phyloP scores from a whole-genome alignment of 92 coral and sea anemone species.

The Anthopleura xanthogrammica region DNA sequence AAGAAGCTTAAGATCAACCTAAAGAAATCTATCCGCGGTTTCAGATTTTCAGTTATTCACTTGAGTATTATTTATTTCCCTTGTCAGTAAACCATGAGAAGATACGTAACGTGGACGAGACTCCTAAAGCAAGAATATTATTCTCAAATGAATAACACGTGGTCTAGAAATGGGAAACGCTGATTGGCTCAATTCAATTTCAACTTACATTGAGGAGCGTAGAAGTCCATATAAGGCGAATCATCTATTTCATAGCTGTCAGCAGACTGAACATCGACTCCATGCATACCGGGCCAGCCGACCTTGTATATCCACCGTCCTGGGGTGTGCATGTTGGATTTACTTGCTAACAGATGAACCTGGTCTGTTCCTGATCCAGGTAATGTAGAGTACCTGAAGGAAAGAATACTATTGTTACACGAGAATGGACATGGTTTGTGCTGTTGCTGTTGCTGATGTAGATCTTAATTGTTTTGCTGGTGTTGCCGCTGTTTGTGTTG shows the following conservation, averaged over 20 bases:
- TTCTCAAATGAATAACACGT: too few relatives aligned
- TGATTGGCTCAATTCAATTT: not conserved
- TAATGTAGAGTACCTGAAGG: conserved; percentile 49
- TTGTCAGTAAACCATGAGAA: too few relatives aligned
- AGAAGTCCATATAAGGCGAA: conserved; percentile 16
- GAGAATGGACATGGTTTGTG: not conserved
- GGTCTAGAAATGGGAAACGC: too few relatives aligned
- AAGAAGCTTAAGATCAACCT: too few relatives aligned
- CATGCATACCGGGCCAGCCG: conserved; percentile 69
- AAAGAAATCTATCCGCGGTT: too few relatives aligned
- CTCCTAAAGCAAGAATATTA: too few relatives aligned
- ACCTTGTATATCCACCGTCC: conserved; percentile 91
- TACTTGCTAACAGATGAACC: conserved; percentile 37
- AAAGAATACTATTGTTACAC: not conserved
- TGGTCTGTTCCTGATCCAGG: conserved; percentile 73
- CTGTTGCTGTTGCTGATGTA: too few relatives aligned
- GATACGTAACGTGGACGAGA: too few relatives aligned
- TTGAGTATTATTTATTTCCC: too few relatives aligned
- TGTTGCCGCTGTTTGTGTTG: too few relatives aligned
- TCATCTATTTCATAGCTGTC: conserved; percentile 46
- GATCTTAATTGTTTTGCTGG: too few relatives aligned
- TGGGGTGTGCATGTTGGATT: conserved; percentile 64
- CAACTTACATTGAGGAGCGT: conserved; percentile 60
- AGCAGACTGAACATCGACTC: conserved; percentile 57
- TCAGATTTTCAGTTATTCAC: too few relatives aligned